These are phyloP conservation scores for Drosophila greeni DNA, from an alignment of 2,888 invertebrate species.

Conservation along the genomic window DNA sequence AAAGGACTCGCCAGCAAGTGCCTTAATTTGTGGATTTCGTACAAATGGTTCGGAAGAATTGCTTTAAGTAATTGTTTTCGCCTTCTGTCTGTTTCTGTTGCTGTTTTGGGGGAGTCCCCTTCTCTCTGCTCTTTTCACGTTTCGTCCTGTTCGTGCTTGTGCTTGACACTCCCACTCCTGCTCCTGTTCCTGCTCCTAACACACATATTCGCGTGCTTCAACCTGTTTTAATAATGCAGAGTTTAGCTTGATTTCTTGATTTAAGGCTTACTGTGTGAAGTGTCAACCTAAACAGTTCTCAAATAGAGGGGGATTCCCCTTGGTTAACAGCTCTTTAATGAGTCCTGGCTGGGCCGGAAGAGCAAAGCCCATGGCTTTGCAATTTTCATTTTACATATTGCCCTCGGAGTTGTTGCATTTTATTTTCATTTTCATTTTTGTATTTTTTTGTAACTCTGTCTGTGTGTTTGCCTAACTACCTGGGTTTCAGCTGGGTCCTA, in stretches of 20 bases:
- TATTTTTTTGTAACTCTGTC: slow-evolving; percentile 36
- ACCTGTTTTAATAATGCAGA: slow-evolving; percentile 18
- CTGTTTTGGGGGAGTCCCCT: slow-evolving; percentile 29
- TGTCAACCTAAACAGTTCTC: no score
- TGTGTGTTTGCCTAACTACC: slow-evolving; percentile 59
- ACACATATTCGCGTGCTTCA: slow-evolving; percentile 1
- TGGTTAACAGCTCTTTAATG: slow-evolving; percentile 21
- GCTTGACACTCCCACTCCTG: background rate
- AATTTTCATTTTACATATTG: slow-evolving; percentile 72
- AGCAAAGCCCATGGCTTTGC: slow-evolving; percentile 30
- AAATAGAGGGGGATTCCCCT: no score
- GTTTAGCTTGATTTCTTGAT: slow-evolving; percentile 7
- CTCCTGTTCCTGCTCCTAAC: background rate
- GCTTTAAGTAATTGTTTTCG: slow-evolving; percentile 71
- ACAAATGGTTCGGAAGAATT: slow-evolving; percentile 74
- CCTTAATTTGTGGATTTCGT: slow-evolving; percentile 75
- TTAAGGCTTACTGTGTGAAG: slow-evolving; percentile 1
- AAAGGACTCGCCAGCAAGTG: slow-evolving; percentile 54
- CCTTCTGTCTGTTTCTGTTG: slow-evolving; percentile 29
- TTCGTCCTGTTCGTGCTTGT: background rate
- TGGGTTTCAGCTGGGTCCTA: slow-evolving; percentile 29
- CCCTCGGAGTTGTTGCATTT: slow-evolving; percentile 68
- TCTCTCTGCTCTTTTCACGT: slow-evolving; percentile 19
- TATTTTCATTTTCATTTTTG: slow-evolving; percentile 10
- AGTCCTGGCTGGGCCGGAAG: slow-evolving; percentile 11